Conservation (phyloP, 2,888 invertebrate genomes). For the Agrotis segetum region DNA sequence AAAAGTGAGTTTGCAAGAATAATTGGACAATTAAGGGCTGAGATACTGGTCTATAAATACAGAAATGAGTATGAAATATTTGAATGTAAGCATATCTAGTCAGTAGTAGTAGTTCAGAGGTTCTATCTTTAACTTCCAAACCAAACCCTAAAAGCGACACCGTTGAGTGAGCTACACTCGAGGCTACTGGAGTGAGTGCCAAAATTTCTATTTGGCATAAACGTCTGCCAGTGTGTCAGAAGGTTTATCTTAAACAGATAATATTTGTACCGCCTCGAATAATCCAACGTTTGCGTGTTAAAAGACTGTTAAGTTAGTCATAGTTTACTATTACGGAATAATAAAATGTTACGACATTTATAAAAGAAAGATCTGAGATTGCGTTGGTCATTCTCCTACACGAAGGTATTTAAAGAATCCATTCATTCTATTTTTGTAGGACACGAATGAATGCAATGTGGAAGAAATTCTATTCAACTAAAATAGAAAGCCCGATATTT, state of each 20-base stretch:
- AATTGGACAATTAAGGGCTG: too few species aligned
- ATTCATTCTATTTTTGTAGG: conserved; percentile 20
- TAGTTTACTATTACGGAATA: conserved; percentile 44
- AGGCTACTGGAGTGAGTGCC: conserved; percentile 49
- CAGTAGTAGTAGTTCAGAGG: neutral
- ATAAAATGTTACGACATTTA: conserved; percentile 23
- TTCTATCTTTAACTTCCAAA: conserved; percentile 26
- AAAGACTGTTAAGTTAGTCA: conserved; percentile 47
- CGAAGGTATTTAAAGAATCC: conserved; percentile 31
- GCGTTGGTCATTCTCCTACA: conserved; percentile 23
- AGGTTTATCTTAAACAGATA: conserved; percentile 52
- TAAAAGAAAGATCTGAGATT: conserved; percentile 50
- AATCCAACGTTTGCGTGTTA: conserved; percentile 35
- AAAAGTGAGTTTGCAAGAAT: too few species aligned
- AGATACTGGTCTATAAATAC: too few species aligned
- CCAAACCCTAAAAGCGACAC: conserved; percentile 29
- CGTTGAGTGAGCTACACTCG: conserved; percentile 27
- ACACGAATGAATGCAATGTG: neutral
- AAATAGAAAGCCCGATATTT: neutral
- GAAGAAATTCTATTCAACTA: conserved; percentile 1
- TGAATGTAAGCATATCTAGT: too few species aligned
- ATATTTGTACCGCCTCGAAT: conserved; percentile 43
- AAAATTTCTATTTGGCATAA: conserved; percentile 58
- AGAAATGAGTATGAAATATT: too few species aligned
- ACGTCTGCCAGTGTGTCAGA: conserved; percentile 23